These are phyloP conservation scores for Podabrus alpinus DNA, from an alignment of 2,888 invertebrate species.

Conservation along the genomic window DNA sequence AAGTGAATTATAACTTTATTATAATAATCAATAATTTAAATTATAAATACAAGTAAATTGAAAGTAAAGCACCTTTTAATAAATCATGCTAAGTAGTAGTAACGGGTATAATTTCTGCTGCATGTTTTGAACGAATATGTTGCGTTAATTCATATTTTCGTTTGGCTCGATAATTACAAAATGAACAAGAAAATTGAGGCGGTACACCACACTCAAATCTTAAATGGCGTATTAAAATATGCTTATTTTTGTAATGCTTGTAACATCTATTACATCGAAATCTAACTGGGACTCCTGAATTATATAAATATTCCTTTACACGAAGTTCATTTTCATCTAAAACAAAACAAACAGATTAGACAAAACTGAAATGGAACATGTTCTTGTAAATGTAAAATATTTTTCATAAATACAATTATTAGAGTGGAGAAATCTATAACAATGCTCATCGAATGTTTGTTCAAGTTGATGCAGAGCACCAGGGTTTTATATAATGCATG, in stretches of 20 bases:
- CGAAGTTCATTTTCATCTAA: not conserved
- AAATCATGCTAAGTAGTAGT: not conserved
- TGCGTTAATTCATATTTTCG: constrained; percentile 23
- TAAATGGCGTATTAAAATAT: constrained; percentile 55
- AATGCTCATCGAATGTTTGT: not conserved
- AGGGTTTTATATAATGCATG: too few relatives aligned
- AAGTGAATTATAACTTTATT: not conserved
- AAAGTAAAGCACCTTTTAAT: not conserved
- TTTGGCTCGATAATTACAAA: constrained; percentile 26
- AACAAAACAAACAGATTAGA: not conserved
- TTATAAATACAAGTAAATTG: not conserved
- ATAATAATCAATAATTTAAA: not conserved
- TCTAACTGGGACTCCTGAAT: not conserved
- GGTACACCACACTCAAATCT: constrained; percentile 63
- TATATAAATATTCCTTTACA: not conserved
- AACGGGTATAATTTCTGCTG: not conserved
- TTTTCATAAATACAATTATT: not conserved
- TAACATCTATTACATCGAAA: constrained; percentile 45
- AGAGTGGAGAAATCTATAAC: not conserved
- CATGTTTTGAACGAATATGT: constrained; percentile 19
- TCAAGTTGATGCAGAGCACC: not conserved
- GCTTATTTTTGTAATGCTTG: constrained; percentile 44
- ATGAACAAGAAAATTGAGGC: constrained; percentile 50
- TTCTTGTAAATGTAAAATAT: too few relatives aligned
- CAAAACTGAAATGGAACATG: not conserved